phyloP scores from a whole-genome alignment of 2,888 invertebrate species.

The Eulithis testata region DNA sequence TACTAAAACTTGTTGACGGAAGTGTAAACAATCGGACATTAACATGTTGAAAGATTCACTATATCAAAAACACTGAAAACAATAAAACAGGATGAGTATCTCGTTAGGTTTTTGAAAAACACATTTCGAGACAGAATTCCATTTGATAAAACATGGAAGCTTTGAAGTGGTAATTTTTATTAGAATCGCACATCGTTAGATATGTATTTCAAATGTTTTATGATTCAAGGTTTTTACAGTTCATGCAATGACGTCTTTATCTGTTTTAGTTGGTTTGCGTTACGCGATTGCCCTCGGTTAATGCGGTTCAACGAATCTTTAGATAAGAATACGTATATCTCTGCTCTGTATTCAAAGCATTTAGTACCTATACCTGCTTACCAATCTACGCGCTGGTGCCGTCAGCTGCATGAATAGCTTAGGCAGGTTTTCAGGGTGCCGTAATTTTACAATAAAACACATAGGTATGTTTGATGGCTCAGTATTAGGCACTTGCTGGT shows the following conservation, averaged over 20 bases:
- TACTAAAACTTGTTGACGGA: conserved; percentile 9
- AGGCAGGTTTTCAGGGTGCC: background rate
- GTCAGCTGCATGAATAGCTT: background rate
- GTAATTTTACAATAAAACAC: background rate
- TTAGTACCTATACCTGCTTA: background rate
- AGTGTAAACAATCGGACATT: conserved; percentile 12
- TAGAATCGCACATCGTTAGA: background rate
- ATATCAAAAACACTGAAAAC: no score
- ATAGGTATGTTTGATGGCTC: background rate
- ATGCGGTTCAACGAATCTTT: conserved; percentile 19
- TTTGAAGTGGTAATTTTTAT: conserved; percentile 2
- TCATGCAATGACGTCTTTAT: conserved; percentile 24
- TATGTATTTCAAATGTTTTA: conserved; percentile 18
- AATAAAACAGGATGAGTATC: background rate
- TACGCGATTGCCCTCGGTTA: conserved; percentile 10
- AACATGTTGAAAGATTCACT: conserved; percentile 2
- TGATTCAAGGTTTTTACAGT: conserved; percentile 20
- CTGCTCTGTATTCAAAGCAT: background rate
- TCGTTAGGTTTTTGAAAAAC: background rate
- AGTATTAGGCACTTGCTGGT: no score
- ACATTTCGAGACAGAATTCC: no score
- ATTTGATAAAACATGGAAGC: no score
- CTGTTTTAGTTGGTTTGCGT: conserved; percentile 4
- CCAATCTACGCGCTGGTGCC: background rate
- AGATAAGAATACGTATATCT: background rate